These are phyloP conservation scores for Characodon lateralis DNA, from an alignment of 2,797 vertebrate genomes.

Conservation along the genomic window DNA sequence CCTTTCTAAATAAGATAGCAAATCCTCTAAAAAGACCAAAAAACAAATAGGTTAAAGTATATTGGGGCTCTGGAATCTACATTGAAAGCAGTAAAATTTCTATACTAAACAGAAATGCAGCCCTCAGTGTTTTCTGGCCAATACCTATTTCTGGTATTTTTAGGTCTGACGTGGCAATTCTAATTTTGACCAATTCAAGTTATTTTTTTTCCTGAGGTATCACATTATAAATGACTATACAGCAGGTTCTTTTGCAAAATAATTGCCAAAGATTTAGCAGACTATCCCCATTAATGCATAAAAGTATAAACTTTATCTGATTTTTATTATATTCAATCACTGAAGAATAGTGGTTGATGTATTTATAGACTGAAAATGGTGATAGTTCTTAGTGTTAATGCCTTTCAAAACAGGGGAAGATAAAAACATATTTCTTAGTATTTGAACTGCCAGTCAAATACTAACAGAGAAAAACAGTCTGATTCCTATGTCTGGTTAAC, in stretches of 20 bases:
- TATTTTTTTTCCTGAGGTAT: background rate
- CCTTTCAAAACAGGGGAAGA: too few relatives aligned
- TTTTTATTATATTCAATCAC: background rate
- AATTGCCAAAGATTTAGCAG: background rate
- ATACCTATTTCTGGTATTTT: background rate
- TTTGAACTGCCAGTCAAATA: background rate
- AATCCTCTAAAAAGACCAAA: background rate
- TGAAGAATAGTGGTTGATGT: background rate
- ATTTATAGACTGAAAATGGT: background rate
- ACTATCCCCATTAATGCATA: background rate
- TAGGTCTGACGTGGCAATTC: background rate
- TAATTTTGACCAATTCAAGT: background rate
- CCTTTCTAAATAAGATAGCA: conserved; percentile 12
- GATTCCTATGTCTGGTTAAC: background rate
- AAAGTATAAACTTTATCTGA: background rate
- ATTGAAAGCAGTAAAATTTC: background rate
- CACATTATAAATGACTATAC: background rate
- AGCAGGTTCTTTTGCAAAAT: background rate
- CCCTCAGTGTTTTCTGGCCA: background rate
- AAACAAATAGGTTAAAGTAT: background rate
- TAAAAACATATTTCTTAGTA: background rate
- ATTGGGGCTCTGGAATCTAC: background rate
- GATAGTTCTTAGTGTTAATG: background rate
- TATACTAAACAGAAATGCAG: background rate
- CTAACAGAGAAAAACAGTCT: background rate